Percentiles rank a stretch among this genome's conserved stretches.
phyloP scores from a whole-genome alignment of 1,140 invertebrate genomes.

The Dendroctonus ponderosae region DNA sequence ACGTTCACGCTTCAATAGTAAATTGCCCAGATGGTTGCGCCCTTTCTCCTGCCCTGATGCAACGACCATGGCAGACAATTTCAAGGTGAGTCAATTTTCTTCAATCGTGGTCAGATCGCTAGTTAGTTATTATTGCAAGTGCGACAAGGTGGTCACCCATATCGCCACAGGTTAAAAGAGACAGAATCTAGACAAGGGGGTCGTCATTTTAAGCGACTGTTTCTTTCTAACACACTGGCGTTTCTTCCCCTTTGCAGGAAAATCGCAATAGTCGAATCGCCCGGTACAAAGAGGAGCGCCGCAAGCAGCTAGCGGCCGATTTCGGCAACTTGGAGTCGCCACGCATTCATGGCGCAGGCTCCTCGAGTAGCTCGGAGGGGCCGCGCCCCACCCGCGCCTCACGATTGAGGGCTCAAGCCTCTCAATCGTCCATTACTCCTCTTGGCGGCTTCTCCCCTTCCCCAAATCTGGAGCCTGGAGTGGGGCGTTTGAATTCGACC shows the following conservation, averaged over 20 bases:
- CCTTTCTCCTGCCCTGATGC: slow-evolving; percentile 30
- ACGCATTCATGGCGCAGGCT: slow-evolving; percentile 26
- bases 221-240: no score
- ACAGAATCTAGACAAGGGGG: no score
- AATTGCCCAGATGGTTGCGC: slow-evolving; percentile 39
- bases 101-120: no score
- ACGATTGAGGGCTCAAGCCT: slow-evolving; percentile 63
- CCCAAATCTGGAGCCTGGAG: no score
- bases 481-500: no score
- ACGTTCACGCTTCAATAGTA: slow-evolving; percentile 29
- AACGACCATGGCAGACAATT: slow-evolving; percentile 24
- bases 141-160: no score
- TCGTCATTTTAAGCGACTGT: no score
- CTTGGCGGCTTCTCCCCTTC: slow-evolving; percentile 2
- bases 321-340: slow-evolving; percentile 25
- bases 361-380: slow-evolving; percentile 52
- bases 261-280: slow-evolving; percentile 59
- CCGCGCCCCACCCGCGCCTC: slow-evolving; percentile 69
- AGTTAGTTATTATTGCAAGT: no score
- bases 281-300: slow-evolving; percentile 65
- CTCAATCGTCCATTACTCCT: slow-evolving; percentile 33
- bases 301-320: slow-evolving; percentile 58
- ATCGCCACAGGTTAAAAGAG: no score
- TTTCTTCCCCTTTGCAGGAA: slow-evolving; percentile 23
- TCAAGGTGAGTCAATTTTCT: slow-evolving; percentile 9